Evolutionary conservation across 2,888 invertebrate species (phyloP), one percentile per base, ranked within the genome.

Genomic region (Drosophila suboccidentalis): DNA sequence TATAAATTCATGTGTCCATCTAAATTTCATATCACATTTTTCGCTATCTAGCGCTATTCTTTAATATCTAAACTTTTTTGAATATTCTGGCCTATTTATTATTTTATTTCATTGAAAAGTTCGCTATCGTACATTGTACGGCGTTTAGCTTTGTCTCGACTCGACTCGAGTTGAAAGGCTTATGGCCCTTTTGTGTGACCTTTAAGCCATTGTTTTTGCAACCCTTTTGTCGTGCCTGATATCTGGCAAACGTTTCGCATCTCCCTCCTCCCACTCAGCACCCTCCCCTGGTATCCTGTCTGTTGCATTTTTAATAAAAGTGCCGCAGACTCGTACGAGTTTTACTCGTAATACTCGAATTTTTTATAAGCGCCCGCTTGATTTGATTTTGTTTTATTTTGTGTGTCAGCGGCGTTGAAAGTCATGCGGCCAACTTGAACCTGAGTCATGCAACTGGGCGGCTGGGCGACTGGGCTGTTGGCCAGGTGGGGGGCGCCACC

Each of bases 391-490:
- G 72, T 67, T 64, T 72, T 57, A 75, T 67, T 64, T 82, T 86
- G 84, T 85, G 78, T 83, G 87, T 78, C 78, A 86, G 75, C 61
- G 76, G 69, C 65, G 71, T 65, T 71, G 72, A 75, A 76, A 80
- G 78, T 78, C 78, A 78, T 69, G 80, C 80, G 71, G 77, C 80
- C 78, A 90, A 89, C 88, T 89, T 89, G 88, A 89, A 90, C 88
- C 88, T 89, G 88, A 89, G 88, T 89, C 88, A 89, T 89, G 88
- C 89, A 67, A 49, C 44, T 8, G 29, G 29, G 11, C 39, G 59
- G 29, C 59, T 29, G 29, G 26, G 11, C 39, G 59, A 2, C 19
- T 19, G 1, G 22, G 17, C 59, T 55, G 58, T 29, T 29, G 62
- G 77, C 55, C 54, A 62, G 47, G 44, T 39, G 17, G 60, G 78